phyloP scores from a whole-genome alignment of 2,888 invertebrate species.

The Pseudeuparius sepicola region DNA sequence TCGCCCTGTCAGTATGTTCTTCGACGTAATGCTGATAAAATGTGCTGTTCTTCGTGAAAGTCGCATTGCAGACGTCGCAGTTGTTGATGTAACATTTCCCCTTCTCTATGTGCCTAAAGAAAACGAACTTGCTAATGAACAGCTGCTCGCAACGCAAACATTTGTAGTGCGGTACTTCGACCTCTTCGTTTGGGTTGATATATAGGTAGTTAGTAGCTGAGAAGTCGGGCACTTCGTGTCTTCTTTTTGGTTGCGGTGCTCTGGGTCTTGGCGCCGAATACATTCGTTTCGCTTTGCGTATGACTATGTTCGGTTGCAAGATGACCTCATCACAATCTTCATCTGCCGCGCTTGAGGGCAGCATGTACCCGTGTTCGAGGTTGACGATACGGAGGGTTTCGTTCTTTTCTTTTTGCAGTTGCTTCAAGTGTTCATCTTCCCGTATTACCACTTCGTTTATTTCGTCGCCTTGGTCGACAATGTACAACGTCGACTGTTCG shows the following conservation, averaged over 20 bases:
- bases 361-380: slow-evolving; percentile 37
- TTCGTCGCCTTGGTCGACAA: slow-evolving; percentile 32
- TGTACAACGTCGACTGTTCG: slow-evolving; percentile 34
- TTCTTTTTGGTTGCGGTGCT: slow-evolving; percentile 27
- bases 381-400: slow-evolving; percentile 30
- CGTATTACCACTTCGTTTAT: slow-evolving; percentile 35
- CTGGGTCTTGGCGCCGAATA: slow-evolving; percentile 24
- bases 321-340: neutral
- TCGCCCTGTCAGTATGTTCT: slow-evolving; percentile 36
- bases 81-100: slow-evolving; percentile 38
- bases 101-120: slow-evolving; percentile 37
- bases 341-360: slow-evolving; percentile 24
- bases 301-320: neutral
- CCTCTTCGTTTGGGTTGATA: slow-evolving; percentile 33
- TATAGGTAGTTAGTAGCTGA: slow-evolving; percentile 34
- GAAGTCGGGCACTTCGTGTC: slow-evolving; percentile 37
- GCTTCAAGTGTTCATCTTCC: slow-evolving; percentile 25
- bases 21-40: slow-evolving; percentile 35
- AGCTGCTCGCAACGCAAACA: slow-evolving; percentile 38
- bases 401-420: slow-evolving; percentile 6
- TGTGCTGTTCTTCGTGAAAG: slow-evolving; percentile 34
- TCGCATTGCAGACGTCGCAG: slow-evolving; percentile 35
- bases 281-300: no score
- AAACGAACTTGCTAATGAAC: slow-evolving; percentile 37
- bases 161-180: slow-evolving; percentile 35